Evolutionary conservation across 1,140 invertebrate species (phyloP), one percentile per base, ranked within the genome.

Genomic region (Chelonus insularis): DNA sequence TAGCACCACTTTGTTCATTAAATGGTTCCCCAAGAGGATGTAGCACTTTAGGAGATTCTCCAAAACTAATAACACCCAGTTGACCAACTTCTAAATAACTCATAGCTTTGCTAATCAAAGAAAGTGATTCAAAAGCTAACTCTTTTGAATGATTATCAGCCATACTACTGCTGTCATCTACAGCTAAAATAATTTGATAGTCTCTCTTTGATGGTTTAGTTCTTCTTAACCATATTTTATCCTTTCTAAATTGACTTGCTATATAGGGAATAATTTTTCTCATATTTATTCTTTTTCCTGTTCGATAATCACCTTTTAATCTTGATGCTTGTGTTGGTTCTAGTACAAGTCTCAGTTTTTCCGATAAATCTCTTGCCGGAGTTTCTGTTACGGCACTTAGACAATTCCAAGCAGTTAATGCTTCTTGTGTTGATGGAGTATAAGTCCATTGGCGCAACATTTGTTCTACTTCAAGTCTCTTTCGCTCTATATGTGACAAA

Each of bases 201-300:
- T 99, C 90, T 54, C 98, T 84, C 75, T 98, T 95, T 0, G 93
- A 95, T 0, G 95, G 95, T 80, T 97, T 96, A 0, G 94, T 99
- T 47, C 98, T 82, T 45, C 97, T 83, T 65, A 99, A 72, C 98
- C 98, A 99, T 72, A 99, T 99, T 77, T 98, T 97, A 74, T 99
- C 97, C 75, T 99, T 99, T 32, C 96, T 87, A 80, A 98, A 99
- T 76, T 99, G 92, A 70, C 96, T 98, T 5, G 98, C 98, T 70
- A 99, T 97, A 78, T 99, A 99, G 0, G 96, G 93, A 72, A 99
- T 98, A 1, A 97, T 91, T 79, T 97, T 96, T 43, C 96, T 86
- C 97, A 99, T 99, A 79, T 99, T 99, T 14, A 99, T 90, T 25
- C 98, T 85, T 67, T 95, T 94, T 4, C 98, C 98, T 1, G 95